Conservation (phyloP, 1,140 invertebrate species). For the Drosophila elegans region DNA sequence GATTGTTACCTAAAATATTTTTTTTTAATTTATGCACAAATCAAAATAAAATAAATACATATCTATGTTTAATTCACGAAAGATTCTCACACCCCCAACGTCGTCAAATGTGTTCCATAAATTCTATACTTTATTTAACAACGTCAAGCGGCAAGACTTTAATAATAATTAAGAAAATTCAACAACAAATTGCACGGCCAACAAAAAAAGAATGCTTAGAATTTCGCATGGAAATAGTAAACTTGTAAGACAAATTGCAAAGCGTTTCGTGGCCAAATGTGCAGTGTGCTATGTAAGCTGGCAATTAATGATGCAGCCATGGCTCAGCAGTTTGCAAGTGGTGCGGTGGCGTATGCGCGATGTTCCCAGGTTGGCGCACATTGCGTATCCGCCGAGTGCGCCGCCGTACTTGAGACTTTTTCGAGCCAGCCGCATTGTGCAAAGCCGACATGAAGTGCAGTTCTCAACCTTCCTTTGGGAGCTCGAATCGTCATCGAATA, state of each 20-base stretch:
- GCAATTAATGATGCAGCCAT: conserved; percentile 72
- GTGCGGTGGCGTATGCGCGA: conserved; percentile 66
- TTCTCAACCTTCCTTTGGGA: conserved; percentile 78
- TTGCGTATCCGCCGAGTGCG: conserved; percentile 65
- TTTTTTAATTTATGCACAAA: too few species aligned
- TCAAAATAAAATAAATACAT: too few species aligned
- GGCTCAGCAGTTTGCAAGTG: conserved; percentile 66
- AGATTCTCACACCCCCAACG: neutral
- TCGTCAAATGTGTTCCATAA: conserved; percentile 1
- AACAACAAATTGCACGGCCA: conserved; percentile 12
- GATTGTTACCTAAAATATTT: too few species aligned
- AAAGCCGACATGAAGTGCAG: conserved; percentile 16
- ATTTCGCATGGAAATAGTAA: conserved; percentile 40
- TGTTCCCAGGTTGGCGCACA: conserved; percentile 49
- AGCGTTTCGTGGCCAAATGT: conserved; percentile 19
- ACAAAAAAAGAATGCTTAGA: conserved; percentile 19
- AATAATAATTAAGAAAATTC: conserved; percentile 29
- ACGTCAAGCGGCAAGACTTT: neutral
- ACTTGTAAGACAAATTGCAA: conserved; percentile 57
- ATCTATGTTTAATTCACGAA: too few species aligned
- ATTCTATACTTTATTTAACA: neutral
- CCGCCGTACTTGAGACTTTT: conserved; percentile 43
- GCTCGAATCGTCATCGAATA: conserved; percentile 1
- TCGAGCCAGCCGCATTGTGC: neutral
- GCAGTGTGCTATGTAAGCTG: conserved; percentile 10